Evolutionary conservation across 2,113 vertebrate genomes (phyloP).

Genomic region (Procavia capensis): DNA sequence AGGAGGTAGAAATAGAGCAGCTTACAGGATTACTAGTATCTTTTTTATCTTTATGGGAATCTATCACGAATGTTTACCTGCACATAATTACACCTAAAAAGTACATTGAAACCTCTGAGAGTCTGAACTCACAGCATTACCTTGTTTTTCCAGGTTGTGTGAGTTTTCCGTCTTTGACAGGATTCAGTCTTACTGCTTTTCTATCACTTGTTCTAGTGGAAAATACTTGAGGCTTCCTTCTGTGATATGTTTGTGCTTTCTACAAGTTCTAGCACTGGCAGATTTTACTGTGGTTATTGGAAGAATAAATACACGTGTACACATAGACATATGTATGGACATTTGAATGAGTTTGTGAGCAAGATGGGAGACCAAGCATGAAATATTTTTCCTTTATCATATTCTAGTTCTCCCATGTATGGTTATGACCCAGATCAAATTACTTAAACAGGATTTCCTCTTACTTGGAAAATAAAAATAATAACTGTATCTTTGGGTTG

Average conservation of each 20-base stretch:
- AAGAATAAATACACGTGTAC: background rate
- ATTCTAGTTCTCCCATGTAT: background rate
- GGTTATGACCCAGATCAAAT: background rate
- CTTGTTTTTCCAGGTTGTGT: background rate
- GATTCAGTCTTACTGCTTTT: background rate
- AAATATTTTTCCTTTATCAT: background rate
- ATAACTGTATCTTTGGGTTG: background rate
- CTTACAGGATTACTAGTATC: background rate
- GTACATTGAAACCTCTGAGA: background rate
- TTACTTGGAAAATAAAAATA: background rate
- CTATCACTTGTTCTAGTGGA: background rate
- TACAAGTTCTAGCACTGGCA: too few species aligned
- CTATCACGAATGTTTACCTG: background rate
- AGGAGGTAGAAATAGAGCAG: background rate
- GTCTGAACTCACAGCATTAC: background rate
- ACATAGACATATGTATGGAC: background rate
- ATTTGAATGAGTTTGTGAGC: background rate
- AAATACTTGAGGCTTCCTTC: background rate
- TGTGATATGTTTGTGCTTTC: too few species aligned
- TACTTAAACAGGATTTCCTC: background rate
- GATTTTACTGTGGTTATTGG: background rate
- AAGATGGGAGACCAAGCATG: background rate
- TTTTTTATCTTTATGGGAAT: background rate
- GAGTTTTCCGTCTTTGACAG: background rate
- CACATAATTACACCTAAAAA: background rate